phyloP scores from a whole-genome alignment of 2,797 vertebrate species.

The Microcaecilia unicolor region DNA sequence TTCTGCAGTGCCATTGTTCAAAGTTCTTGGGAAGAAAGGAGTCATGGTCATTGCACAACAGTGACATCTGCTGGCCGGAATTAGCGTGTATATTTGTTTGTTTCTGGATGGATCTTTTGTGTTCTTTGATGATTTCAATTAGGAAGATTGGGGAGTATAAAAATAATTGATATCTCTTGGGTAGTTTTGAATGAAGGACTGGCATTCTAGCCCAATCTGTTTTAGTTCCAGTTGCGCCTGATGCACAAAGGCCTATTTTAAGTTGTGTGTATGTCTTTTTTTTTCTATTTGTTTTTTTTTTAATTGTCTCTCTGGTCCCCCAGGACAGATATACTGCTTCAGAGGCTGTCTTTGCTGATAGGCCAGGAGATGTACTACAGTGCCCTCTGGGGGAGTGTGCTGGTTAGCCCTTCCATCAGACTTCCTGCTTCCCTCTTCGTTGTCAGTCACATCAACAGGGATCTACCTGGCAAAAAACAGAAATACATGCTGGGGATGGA shows the following conservation, averaged over 20 bases:
- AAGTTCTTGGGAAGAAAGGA: accelerated
- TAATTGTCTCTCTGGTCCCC: neutral
- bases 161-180: neutral
- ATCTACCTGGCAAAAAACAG: constrained; percentile 58
- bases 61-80: too few relatives aligned
- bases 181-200: neutral
- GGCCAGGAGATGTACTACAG: constrained; percentile 84
- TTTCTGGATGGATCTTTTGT: too few relatives aligned
- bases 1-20: too few relatives aligned
- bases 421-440: constrained; percentile 86
- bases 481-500: constrained; percentile 80
- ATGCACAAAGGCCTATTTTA: too few relatives aligned
- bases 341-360: constrained; percentile 75
- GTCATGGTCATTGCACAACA: too few relatives aligned
- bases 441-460: constrained; percentile 79
- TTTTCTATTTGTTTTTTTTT: neutral
- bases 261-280: too few relatives aligned
- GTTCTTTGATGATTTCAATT: too few relatives aligned
- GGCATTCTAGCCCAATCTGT: too few relatives aligned
- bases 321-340: constrained; percentile 82
- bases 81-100: too few relatives aligned
- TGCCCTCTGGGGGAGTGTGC: constrained; percentile 80
- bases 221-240: too few relatives aligned
- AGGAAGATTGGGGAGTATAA: too few relatives aligned
- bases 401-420: constrained; percentile 73